These are phyloP conservation scores for Drosophila pandora DNA, from an alignment of 1,140 invertebrate species.

Conservation along the genomic window DNA sequence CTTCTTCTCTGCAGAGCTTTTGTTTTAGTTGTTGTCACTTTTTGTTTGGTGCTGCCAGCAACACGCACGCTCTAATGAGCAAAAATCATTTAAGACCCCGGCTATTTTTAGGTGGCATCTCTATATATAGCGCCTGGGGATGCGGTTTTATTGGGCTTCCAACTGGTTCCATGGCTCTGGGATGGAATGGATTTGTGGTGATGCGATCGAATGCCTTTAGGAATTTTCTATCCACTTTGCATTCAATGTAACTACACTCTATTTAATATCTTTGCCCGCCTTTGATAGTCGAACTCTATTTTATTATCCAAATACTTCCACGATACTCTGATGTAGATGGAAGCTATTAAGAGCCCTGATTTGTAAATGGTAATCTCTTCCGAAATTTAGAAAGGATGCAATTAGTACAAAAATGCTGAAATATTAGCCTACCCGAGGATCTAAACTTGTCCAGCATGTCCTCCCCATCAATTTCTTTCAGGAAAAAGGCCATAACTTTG, in stretches of 20 bases:
- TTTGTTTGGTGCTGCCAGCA: constrained; percentile 64
- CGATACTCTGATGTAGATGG: too few relatives aligned
- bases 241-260: constrained; percentile 25
- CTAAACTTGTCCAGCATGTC: too few relatives aligned
- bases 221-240: constrained; percentile 59
- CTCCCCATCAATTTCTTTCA: too few relatives aligned
- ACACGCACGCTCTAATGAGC: constrained; percentile 80
- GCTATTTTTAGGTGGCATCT: constrained; percentile 78
- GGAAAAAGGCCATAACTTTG: too few relatives aligned
- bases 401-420: too few relatives aligned
- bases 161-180: constrained; percentile 54
- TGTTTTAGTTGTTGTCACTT: constrained; percentile 80
- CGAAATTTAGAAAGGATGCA: too few relatives aligned
- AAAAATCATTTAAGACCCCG: constrained; percentile 79
- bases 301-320: too few relatives aligned
- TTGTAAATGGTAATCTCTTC: too few relatives aligned
- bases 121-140: constrained; percentile 65
- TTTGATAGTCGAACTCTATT: too few relatives aligned
- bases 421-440: too few relatives aligned
- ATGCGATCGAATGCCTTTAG: constrained; percentile 70
- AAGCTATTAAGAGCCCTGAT: too few relatives aligned
- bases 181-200: constrained; percentile 46
- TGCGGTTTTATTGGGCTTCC: constrained; percentile 73
- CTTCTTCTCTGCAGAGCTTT: constrained; percentile 56
- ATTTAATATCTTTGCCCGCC: too few relatives aligned